Evolutionary conservation across 1,140 invertebrate genomes (phyloP), one percentile per base, ranked within the genome.

Genomic region (Heliconius himera): DNA sequence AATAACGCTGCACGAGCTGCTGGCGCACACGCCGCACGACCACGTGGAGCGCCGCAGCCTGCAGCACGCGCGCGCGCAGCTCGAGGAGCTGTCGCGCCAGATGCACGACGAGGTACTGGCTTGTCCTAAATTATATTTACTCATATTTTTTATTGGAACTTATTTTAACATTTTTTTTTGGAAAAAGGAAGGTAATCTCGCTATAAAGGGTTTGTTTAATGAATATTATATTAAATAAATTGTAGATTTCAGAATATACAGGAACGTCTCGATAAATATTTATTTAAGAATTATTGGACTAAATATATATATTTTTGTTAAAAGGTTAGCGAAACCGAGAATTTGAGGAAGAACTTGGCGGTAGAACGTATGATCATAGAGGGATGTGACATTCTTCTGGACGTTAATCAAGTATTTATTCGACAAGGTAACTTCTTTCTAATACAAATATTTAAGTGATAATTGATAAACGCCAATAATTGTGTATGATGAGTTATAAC

Each of bases 361-460:
- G 98, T 99, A 22, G 98, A 99, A 94, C 95, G 98, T 77, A 99
- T 99, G 98, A 99, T 99, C 73, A 97, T 98, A 1, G 98, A 99
- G 93, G 98, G 98, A 5, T 99, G 98, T 94, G 98, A 99, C 91
- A 98, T 99, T 85, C 95, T 99, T 70, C 95, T 99, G 41, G 98
- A 99, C 88, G 98, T 99, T 20, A 99, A 99, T 94, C 98, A 99
- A 95, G 97, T 98, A 20, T 98, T 98, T 92, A 97, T 98, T 26
- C 95, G 97, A 83, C 97, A 98, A 96, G 97, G 97, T 97, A 91
- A 73, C 4, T 51, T 51, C 4, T 1, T 20, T 51, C 16, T 20
- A 51, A 1, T 20, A 51, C 18, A 18, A 51, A 51, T 16, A 51
- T 51, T 51, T 51, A 5, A 33, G 5, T 33, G 33, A 33, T 33